phyloP scores from a whole-genome alignment of 2,113 vertebrate genomes.

The Australoheros scitulus region DNA sequence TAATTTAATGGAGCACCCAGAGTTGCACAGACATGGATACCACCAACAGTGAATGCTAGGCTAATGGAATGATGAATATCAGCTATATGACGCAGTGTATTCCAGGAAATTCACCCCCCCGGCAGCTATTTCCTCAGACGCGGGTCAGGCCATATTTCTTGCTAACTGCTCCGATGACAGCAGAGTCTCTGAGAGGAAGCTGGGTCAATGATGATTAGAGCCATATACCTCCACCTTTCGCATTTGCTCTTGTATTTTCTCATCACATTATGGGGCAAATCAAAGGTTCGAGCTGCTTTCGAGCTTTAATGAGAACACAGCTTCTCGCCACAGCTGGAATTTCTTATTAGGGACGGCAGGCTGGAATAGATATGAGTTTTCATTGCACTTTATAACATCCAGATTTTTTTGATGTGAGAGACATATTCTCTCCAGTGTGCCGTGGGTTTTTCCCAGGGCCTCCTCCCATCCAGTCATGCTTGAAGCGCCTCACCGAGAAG shows the following conservation, averaged over 20 bases:
- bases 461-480: not conserved
- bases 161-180: conserved; percentile 48
- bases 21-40: conserved; percentile 20
- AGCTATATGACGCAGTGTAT: conserved; percentile 33
- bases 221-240: not conserved
- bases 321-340: not conserved
- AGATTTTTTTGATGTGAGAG: not conserved
- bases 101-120: conserved; percentile 64
- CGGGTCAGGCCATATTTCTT: conserved; percentile 51
- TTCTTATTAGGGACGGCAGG: not conserved
- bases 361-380: not conserved
- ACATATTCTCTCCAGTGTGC: not conserved
- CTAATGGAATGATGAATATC: conserved; percentile 66
- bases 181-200: conserved; percentile 39
- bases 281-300: not conserved
- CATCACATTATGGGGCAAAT: not conserved
- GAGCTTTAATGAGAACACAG: not conserved
- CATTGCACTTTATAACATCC: not conserved
- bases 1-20: conserved; percentile 38
- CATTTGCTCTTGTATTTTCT: not conserved
- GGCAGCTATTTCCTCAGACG: conserved; percentile 40
- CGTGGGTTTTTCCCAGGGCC: not conserved
- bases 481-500: not conserved
- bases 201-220: conserved; percentile 60
- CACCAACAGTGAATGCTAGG: conserved; percentile 28